Evolutionary conservation across 2,113 vertebrate genomes (phyloP).

Genomic region (Nesoenas mayeri): DNA sequence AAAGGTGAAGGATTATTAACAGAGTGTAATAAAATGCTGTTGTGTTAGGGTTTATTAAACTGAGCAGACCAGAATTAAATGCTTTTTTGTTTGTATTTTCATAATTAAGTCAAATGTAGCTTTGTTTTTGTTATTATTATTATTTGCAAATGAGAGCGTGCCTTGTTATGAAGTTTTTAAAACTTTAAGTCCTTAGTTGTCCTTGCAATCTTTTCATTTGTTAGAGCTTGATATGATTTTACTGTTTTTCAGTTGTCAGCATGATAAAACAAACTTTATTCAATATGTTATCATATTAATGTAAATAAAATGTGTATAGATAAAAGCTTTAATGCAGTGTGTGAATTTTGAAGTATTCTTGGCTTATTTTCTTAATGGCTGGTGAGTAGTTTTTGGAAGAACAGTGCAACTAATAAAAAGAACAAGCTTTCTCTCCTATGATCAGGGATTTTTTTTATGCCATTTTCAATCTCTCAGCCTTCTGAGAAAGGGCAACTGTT

Average conservation of each 20-base stretch:
- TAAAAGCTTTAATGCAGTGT: background rate
- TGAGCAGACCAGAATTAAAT: too few relatives aligned
- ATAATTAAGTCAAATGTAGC: too few relatives aligned
- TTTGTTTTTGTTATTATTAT: too few relatives aligned
- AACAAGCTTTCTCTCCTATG: background rate
- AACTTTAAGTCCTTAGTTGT: background rate
- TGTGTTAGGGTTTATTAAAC: too few relatives aligned
- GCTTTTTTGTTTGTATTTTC: too few relatives aligned
- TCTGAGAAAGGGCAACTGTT: too few relatives aligned
- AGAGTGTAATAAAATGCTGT: too few relatives aligned
- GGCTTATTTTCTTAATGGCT: background rate
- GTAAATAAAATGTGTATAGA: background rate
- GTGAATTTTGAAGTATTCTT: background rate
- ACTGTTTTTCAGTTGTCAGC: rapidly evolving
- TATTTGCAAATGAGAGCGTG: too few relatives aligned
- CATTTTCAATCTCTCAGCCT: background rate
- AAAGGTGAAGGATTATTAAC: too few relatives aligned
- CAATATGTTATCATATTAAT: background rate
- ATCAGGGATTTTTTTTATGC: background rate
- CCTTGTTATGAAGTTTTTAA: background rate
- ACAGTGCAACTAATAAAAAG: background rate
- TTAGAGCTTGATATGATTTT: background rate
- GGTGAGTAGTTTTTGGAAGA: background rate
- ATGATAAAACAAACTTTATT: background rate
- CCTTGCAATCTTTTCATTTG: background rate